A percentile compares a stretch with the other conserved stretches of the same genome.
Evolutionary conservation across 2,113 vertebrate genomes (phyloP).

Genomic region (Syrmaticus mikado): DNA sequence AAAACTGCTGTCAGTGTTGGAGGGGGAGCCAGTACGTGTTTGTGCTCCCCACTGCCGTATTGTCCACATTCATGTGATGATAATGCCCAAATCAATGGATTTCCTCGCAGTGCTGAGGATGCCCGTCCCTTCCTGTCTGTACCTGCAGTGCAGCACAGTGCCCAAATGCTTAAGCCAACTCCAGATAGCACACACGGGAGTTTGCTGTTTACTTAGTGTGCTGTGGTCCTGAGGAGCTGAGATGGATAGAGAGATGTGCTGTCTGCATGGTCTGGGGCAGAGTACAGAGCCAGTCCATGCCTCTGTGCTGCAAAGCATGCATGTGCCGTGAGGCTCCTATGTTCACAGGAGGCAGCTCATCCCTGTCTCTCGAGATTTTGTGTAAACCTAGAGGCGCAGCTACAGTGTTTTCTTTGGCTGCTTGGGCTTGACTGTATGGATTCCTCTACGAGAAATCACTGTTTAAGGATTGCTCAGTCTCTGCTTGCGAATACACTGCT

Average conservation of each 20-base stretch:
- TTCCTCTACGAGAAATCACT: not conserved
- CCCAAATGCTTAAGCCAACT: not conserved
- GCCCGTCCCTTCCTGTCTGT: not conserved
- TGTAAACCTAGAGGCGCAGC: not conserved
- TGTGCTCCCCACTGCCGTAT: not conserved
- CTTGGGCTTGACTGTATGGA: not conserved
- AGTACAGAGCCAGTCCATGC: not conserved
- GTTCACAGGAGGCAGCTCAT: constrained; percentile 1
- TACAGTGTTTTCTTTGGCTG: not conserved
- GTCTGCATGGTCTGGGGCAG: not conserved
- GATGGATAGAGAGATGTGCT: not conserved
- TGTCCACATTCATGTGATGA: accelerated
- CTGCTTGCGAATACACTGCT: not conserved
- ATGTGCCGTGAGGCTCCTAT: not conserved
- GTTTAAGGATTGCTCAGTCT: not conserved
- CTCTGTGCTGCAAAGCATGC: not conserved
- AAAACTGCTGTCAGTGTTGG: not conserved
- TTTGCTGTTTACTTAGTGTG: not conserved
- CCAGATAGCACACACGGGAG: not conserved
- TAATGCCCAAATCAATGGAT: not conserved
- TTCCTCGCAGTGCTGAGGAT: not conserved
- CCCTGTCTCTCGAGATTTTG: not conserved
- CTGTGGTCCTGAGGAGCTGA: not conserved
- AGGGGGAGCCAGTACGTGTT: not conserved
- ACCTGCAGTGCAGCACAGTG: accelerated